Evolutionary conservation across 2,797 vertebrate genomes (phyloP).

Genomic region (Pseudocheirus occidentalis): DNA sequence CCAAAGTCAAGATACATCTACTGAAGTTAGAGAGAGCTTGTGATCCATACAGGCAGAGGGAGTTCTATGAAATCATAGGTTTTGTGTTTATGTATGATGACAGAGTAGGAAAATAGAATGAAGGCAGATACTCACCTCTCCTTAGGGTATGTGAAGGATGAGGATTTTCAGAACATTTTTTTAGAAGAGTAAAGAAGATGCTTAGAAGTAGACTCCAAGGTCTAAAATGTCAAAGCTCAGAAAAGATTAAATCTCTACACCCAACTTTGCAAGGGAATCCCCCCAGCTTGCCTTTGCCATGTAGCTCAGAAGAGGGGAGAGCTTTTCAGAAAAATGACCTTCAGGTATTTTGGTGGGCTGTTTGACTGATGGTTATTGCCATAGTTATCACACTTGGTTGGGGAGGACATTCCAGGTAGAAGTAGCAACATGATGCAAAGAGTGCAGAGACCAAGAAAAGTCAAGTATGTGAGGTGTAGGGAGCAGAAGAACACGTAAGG

Average conservation of each 20-base stretch:
- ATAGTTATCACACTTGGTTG: background rate
- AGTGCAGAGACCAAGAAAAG: background rate
- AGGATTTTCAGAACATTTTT: background rate
- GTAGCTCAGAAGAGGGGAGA: background rate
- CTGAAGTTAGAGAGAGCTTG: background rate
- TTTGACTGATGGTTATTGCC: background rate
- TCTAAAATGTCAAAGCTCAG: background rate
- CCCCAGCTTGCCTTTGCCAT: background rate
- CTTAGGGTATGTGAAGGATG: background rate
- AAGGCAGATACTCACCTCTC: background rate
- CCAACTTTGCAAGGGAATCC: background rate
- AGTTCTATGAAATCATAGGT: background rate
- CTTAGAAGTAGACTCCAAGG: background rate
- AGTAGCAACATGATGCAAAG: background rate
- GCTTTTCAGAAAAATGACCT: background rate
- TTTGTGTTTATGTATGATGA: background rate
- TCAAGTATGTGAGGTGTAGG: background rate
- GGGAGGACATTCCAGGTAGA: background rate
- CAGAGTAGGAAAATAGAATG: background rate
- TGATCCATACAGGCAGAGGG: background rate
- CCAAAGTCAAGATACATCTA: background rate
- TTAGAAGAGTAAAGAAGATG: background rate
- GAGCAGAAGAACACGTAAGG: background rate
- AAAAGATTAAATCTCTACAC: background rate
- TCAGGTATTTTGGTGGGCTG: background rate